Conservation (phyloP, 2,888 invertebrate species). For the Pollenia labialis region DNA sequence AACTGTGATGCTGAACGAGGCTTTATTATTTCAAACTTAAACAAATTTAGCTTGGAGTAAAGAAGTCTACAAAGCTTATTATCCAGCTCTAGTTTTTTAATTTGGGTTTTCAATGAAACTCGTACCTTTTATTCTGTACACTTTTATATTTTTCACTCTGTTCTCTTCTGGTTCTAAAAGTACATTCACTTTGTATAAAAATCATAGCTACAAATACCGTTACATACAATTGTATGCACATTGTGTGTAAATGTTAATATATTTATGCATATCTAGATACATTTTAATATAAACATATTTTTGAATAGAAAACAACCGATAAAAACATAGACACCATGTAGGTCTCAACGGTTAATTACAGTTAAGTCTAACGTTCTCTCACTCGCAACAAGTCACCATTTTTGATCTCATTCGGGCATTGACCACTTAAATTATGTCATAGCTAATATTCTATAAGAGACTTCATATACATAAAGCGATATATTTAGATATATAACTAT, state of each 20-base stretch:
- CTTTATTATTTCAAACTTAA: no score
- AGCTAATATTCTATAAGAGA: conserved; percentile 57
- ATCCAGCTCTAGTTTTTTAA: no score
- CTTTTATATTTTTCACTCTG: background rate
- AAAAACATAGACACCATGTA: conserved; percentile 15
- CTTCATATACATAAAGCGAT: background rate
- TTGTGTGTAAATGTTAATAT: background rate
- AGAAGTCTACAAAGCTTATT: no score
- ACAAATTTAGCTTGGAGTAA: no score
- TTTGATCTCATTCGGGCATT: conserved; percentile 51
- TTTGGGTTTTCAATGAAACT: no score
- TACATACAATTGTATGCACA: conserved; percentile 28
- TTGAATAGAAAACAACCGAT: conserved; percentile 12
- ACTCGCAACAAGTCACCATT: background rate
- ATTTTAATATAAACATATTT: conserved; percentile 16
- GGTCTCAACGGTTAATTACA: conserved; percentile 28
- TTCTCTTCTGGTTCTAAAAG: background rate
- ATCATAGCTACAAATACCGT: conserved; percentile 61
- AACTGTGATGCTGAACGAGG: no score
- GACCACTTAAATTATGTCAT: conserved; percentile 69
- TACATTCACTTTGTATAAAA: conserved; percentile 52
- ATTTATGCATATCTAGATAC: background rate
- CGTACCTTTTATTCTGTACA: background rate
- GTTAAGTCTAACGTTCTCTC: background rate
- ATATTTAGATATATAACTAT: background rate